Percentiles rank a stretch among this genome's conserved stretches.
Evolutionary conservation across 2,888 invertebrate species (phyloP).

Genomic region (Ferrisia virgata): DNA sequence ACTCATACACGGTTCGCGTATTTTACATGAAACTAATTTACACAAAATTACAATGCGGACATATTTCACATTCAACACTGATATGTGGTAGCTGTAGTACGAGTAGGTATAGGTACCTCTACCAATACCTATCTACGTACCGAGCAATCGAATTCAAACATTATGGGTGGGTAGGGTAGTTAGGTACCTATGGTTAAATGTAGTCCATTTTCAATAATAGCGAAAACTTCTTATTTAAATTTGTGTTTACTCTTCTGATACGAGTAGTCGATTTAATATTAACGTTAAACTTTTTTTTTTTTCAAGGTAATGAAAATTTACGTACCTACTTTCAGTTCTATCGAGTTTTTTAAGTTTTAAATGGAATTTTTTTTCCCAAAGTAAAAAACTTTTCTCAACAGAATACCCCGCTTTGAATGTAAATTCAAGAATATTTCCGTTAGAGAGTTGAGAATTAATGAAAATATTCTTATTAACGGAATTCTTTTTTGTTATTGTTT

Average conservation of each 20-base stretch:
- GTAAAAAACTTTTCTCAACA: background rate
- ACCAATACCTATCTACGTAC: background rate
- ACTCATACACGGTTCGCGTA: conserved; percentile 22
- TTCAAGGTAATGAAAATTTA: conserved; percentile 22
- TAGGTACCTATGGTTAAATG: background rate
- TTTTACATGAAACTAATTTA: conserved; percentile 35
- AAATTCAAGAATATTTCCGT: conserved; percentile 12
- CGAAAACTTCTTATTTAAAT: conserved; percentile 29
- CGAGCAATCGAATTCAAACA: too few species aligned
- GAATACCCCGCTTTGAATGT: conserved; percentile 12
- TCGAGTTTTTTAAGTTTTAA: conserved; percentile 16
- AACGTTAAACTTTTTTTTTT: conserved; percentile 10
- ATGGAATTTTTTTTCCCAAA: background rate
- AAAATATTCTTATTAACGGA: conserved; percentile 20
- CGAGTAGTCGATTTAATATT: conserved; percentile 8
- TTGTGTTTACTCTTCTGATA: conserved; percentile 14
- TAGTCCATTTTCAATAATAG: background rate
- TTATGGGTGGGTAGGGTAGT: too few species aligned
- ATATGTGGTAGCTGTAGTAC: background rate
- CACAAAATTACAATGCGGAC: conserved; percentile 34
- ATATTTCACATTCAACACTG: conserved; percentile 16
- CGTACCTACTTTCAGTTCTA: background rate
- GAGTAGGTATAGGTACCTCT: background rate
- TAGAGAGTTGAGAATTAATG: background rate
- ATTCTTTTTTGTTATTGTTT: conserved; percentile 21